A percentile compares a stretch with the other conserved stretches of the same genome.
phyloP scores from a whole-genome alignment of 2,797 vertebrate species.

The Stomatorhinus walkeri region DNA sequence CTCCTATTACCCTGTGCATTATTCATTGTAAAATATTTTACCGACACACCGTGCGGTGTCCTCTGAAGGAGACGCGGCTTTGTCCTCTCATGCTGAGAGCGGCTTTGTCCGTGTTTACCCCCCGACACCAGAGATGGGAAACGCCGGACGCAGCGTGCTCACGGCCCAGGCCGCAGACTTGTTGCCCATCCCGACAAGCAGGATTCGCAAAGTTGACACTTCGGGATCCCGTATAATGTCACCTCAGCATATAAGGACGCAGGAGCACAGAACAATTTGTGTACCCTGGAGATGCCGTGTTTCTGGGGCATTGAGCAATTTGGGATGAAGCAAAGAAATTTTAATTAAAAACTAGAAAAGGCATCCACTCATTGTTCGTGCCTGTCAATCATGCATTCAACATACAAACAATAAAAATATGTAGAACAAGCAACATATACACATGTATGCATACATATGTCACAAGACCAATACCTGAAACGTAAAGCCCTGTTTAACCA shows the following conservation, averaged over 20 bases:
- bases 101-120: neutral
- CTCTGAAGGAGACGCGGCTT: neutral
- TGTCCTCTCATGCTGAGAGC: neutral
- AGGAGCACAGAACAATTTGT: neutral
- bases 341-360: neutral
- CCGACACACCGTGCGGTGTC: constrained; percentile 7
- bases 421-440: neutral
- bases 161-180: neutral
- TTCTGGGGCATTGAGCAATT: neutral
- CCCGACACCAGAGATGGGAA: neutral
- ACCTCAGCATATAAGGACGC: neutral
- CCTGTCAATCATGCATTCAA: neutral
- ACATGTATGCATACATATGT: neutral
- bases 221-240: neutral
- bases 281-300: neutral
- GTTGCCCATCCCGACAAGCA: neutral
- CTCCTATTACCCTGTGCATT: constrained; percentile 6
- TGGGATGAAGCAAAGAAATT: neutral
- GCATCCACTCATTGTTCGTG: neutral
- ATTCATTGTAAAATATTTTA: constrained; percentile 21
- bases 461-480: neutral
- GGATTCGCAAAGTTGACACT: neutral
- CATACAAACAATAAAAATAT: neutral
- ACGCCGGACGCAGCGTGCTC: neutral
- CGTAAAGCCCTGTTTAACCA: neutral